Evolutionary conservation across 1,140 invertebrate genomes (phyloP), one percentile per base, ranked within the genome.

Genomic region (Hetaerina americana): DNA sequence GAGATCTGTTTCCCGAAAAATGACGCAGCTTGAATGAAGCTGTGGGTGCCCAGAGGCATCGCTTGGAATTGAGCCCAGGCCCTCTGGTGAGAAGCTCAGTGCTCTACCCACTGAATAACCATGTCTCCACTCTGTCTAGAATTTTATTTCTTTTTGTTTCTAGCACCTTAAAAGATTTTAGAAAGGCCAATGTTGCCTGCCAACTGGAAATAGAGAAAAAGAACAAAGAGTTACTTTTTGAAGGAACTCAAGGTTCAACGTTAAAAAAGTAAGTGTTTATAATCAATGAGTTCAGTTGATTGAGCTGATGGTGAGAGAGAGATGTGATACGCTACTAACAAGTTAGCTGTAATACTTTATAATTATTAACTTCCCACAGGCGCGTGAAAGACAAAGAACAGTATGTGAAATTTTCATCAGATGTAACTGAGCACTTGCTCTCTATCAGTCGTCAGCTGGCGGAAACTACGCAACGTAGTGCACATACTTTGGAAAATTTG

Each of bases 381-480:
- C 69, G 75, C 75, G 88, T 88, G 78, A 84, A 84, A 67, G 87
- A 90, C 73, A 87, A 87, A 77, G 84, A 87, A 77, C 84, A 82
- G 75, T 75, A 90, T 72, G 82, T 87, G 0, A 88, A 89, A 78
- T 84, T 86, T 75, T 89, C 87, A 15, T 85, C 85, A 74, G 86
- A 87, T 77, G 85, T 93, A 0, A 96, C 94, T 2, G 92, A 96
- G 73, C 92, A 90, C 80, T 81, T 97, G 74, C 79, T 93, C 66
- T 88, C 90, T 66, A 90, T 97, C 72, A 94, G 90, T 74, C 85
- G 91, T 72, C 89, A 92, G 79, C 82, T 98, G 74, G 90, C 92
- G 22, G 90, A 92, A 75, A 95, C 94, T 24, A 91, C 93, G 18
- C 88, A 95, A 75, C 87, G 88, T 77, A 95, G 93, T 82, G 91